phyloP scores from a whole-genome alignment of 2,888 invertebrate genomes.

The Carabus problematicus region DNA sequence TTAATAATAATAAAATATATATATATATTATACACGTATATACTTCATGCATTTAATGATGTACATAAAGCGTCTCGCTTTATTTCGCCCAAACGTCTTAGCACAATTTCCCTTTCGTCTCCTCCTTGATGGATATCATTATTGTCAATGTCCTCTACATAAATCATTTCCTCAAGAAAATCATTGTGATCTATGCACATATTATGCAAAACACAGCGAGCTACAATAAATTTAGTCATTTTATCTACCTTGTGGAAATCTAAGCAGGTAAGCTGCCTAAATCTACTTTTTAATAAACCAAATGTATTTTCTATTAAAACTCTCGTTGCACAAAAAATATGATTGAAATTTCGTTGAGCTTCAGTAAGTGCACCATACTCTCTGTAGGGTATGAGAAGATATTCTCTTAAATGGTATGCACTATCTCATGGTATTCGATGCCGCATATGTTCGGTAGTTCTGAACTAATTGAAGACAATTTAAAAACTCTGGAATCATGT shows the following conservation, averaged over 20 bases:
- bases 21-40: too few relatives aligned
- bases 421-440: constrained; percentile 48
- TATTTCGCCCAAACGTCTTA: constrained; percentile 22
- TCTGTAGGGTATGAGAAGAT: constrained; percentile 49
- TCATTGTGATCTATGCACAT: constrained; percentile 48
- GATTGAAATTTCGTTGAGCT: constrained; percentile 48
- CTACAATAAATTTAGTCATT: constrained; percentile 47
- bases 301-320: constrained; percentile 53
- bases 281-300: constrained; percentile 49
- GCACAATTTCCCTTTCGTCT: constrained; percentile 8
- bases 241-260: constrained; percentile 43
- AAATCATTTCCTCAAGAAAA: constrained; percentile 23
- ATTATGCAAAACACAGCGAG: constrained; percentile 50
- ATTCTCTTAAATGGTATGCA: constrained; percentile 49
- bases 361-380: constrained; percentile 49
- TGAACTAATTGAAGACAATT: constrained; percentile 46
- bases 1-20: too few relatives aligned
- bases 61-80: constrained; percentile 1
- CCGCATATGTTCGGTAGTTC: constrained; percentile 45
- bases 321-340: constrained; percentile 48
- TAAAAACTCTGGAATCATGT: constrained; percentile 49
- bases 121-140: background rate
- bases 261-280: constrained; percentile 44
- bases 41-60: too few relatives aligned
- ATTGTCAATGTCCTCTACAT: background rate